phyloP scores from a whole-genome alignment of 2,797 vertebrate genomes.

The Anabacerthia variegaticeps region DNA sequence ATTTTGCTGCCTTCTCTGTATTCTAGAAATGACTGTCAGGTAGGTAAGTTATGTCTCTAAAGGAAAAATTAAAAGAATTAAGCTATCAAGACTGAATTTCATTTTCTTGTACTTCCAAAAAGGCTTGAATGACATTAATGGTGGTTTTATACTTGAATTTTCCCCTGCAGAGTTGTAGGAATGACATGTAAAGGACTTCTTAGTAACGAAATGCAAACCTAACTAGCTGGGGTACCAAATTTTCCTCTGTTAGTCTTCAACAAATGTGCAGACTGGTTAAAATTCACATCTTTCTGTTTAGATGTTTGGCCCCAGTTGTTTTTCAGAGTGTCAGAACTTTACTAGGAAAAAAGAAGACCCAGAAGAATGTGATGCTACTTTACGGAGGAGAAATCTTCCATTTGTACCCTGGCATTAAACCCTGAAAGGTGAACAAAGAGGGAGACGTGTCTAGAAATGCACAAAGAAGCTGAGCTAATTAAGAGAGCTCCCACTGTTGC shows the following conservation, averaged over 20 bases:
- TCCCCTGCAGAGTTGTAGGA: neutral
- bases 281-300: neutral
- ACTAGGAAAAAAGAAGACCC: neutral
- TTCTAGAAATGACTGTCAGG: neutral
- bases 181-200: neutral
- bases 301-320: neutral
- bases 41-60: neutral
- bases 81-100: slow-evolving; percentile 17
- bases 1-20: neutral
- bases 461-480: slow-evolving; percentile 51
- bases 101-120: slow-evolving; percentile 16
- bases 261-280: neutral
- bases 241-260: neutral
- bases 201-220: neutral
- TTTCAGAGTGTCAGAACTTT: neutral
- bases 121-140: neutral
- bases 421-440: slow-evolving; percentile 41
- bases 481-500: slow-evolving; percentile 54
- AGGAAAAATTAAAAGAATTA: neutral
- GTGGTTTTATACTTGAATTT: slow-evolving; percentile 10
- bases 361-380: neutral
- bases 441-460: slow-evolving; percentile 35
- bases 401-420: slow-evolving; percentile 10
- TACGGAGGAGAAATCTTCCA: neutral
- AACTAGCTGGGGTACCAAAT: neutral